Evolutionary conservation across 2,797 vertebrate species (phyloP).

Genomic region (Benthosema pterotum): DNA sequence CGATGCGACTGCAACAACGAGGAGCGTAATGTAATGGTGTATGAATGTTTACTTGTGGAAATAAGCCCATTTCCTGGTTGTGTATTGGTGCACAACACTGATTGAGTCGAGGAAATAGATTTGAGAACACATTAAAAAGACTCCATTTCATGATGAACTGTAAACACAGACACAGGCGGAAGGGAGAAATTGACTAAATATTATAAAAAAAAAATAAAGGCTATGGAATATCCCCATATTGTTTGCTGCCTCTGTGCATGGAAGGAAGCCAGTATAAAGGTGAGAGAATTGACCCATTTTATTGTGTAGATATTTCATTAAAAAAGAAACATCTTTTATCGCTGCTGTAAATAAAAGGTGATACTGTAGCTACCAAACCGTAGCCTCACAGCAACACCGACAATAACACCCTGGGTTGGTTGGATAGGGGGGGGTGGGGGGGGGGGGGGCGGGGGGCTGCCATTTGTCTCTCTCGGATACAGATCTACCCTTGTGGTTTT

Average conservation of each 20-base stretch:
- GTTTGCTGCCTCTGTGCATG: conserved; percentile 6
- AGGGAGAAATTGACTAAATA: neutral
- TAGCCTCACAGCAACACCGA: conserved; percentile 14
- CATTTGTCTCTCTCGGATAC: conserved; percentile 10
- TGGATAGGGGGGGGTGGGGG: too few species aligned
- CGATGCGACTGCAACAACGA: neutral
- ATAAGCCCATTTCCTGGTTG: neutral
- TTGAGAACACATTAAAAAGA: neutral
- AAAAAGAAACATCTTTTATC: conserved; percentile 7
- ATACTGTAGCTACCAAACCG: too few species aligned
- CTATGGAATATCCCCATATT: conserved; percentile 18
- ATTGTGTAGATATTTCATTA: conserved; percentile 19
- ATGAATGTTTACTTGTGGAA: neutral
- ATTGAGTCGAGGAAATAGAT: neutral
- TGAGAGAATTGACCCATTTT: neutral
- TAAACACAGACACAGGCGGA: too few species aligned
- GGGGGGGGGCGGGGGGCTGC: too few species aligned
- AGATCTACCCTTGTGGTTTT: too few species aligned
- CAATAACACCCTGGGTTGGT: conserved; percentile 34
- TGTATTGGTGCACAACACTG: neutral
- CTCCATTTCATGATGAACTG: neutral
- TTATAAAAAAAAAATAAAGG: neutral
- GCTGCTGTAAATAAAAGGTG: neutral
- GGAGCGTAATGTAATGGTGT: neutral
- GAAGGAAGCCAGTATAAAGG: too few species aligned